Percentiles rank a stretch among this genome's conserved stretches.
These are phyloP conservation scores for Chrysina gloriosa DNA, from an alignment of 2,888 invertebrate species.

Conservation along the genomic window DNA sequence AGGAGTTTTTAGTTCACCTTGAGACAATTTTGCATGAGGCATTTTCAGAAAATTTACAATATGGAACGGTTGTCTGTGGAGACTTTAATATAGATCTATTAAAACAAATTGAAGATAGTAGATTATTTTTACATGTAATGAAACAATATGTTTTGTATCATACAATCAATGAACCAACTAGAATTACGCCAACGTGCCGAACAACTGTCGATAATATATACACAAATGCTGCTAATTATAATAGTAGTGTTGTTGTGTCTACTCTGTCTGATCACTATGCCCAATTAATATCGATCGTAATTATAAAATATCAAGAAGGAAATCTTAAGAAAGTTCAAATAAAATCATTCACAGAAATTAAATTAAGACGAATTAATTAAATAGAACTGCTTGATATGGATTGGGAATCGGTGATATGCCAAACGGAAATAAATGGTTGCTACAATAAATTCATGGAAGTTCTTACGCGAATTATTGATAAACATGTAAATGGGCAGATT, in stretches of 20 bases:
- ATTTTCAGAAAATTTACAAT: not conserved
- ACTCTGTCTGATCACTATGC: not conserved
- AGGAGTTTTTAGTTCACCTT: not conserved
- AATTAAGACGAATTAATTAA: not conserved
- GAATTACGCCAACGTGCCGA: not conserved
- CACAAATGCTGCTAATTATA: not conserved
- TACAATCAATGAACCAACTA: constrained; percentile 2
- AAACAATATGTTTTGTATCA: not conserved
- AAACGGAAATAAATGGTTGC: not conserved
- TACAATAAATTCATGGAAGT: not conserved
- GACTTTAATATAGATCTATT: constrained; percentile 6
- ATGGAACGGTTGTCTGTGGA: not conserved
- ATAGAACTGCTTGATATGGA: not conserved
- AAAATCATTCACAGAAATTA: too few species aligned
- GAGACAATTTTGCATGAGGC: not conserved
- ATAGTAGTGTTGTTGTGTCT: not conserved
- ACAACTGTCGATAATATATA: constrained; percentile 4
- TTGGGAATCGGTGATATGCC: not conserved
- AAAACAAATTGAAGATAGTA: not conserved
- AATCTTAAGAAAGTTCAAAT: too few species aligned
- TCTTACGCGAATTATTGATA: not conserved
- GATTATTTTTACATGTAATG: not conserved
- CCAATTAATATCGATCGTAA: too few species aligned
- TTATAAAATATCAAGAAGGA: not conserved
- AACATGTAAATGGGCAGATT: too few species aligned